Conservation (phyloP, 2,113 vertebrate species). For the Takifugu bimaculatus region DNA sequence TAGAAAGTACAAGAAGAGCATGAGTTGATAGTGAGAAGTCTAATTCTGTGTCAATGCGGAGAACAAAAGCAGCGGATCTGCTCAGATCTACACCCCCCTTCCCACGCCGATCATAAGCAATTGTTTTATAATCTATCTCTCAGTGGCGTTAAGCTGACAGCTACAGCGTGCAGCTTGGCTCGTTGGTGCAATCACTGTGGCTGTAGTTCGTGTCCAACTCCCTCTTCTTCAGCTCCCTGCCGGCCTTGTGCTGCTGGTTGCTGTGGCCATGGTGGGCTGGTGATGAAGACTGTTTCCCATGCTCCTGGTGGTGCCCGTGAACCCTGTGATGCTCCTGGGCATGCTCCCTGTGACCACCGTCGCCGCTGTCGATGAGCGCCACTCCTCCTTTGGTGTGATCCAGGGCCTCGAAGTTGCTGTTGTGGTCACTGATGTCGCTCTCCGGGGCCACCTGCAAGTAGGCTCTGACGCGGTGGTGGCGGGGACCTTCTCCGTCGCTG, state of each 20-base stretch:
- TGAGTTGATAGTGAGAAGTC: constrained; percentile 35
- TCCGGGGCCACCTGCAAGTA: constrained; percentile 85
- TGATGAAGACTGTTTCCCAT: constrained; percentile 54
- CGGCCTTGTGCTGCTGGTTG: constrained; percentile 71
- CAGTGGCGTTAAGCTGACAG: constrained; percentile 9
- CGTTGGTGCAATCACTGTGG: constrained; percentile 73
- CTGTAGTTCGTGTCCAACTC: constrained; percentile 71
- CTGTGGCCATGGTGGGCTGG: constrained; percentile 67
- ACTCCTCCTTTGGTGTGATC: constrained; percentile 54
- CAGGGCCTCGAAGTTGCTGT: constrained; percentile 49
- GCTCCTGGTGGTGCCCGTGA: constrained; percentile 61
- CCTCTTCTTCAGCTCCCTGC: constrained; percentile 86
- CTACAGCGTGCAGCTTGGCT: constrained; percentile 83
- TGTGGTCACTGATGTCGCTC: constrained; percentile 46
- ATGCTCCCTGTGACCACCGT: constrained; percentile 53
- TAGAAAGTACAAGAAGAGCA: constrained; percentile 49
- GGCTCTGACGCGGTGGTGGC: constrained; percentile 89
- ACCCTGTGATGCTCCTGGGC: constrained; percentile 61
- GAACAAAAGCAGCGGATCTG: constrained; percentile 36
- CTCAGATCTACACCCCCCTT: constrained; percentile 36
- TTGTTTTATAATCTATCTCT: constrained; percentile 17
- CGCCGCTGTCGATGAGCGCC: constrained; percentile 1
- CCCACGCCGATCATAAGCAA: background rate
- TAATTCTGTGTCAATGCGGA: constrained; percentile 23
- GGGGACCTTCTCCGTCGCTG: constrained; percentile 82